Evolutionary conservation across 1,140 invertebrate genomes (phyloP).

Genomic region (Pachyrhynchus sulphureomaculatus): DNA sequence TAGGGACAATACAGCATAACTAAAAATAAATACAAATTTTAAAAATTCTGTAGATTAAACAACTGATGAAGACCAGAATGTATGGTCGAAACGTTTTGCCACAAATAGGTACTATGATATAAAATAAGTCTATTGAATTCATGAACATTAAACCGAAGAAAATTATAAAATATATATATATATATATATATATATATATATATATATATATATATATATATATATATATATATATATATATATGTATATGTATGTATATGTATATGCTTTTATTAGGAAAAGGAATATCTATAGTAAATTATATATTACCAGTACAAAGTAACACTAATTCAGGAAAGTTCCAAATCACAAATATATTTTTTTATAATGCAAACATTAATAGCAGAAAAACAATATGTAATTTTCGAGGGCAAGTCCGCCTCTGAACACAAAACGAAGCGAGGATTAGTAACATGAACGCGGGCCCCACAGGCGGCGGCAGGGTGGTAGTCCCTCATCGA

Average conservation of each 20-base stretch:
- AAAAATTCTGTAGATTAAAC: too few relatives aligned
- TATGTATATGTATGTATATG: not conserved
- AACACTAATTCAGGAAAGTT: too few relatives aligned
- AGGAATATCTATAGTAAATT: not conserved
- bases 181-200: slow-evolving; percentile 4
- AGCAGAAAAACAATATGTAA: not conserved
- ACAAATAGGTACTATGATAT: too few relatives aligned
- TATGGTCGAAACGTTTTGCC: too few relatives aligned
- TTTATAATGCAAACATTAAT: not conserved
- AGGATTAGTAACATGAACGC: slow-evolving; percentile 32
- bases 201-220: slow-evolving; percentile 4
- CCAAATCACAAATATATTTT: too few relatives aligned
- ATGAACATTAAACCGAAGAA: too few relatives aligned
- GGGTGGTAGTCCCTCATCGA: slow-evolving; percentile 21
- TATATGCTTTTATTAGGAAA: not conserved
- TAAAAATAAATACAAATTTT: too few relatives aligned
- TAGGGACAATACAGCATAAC: too few relatives aligned
- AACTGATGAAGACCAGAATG: too few relatives aligned
- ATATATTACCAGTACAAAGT: too few relatives aligned
- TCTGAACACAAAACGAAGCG: slow-evolving; percentile 10
- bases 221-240: slow-evolving; percentile 4
- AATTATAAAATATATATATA: too few relatives aligned
- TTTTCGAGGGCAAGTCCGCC: not conserved
- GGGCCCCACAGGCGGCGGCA: slow-evolving; percentile 18
- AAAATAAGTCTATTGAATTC: too few relatives aligned